Evolutionary conservation across 2,888 invertebrate species (phyloP).

Genomic region (Chromoteleia sp.): DNA sequence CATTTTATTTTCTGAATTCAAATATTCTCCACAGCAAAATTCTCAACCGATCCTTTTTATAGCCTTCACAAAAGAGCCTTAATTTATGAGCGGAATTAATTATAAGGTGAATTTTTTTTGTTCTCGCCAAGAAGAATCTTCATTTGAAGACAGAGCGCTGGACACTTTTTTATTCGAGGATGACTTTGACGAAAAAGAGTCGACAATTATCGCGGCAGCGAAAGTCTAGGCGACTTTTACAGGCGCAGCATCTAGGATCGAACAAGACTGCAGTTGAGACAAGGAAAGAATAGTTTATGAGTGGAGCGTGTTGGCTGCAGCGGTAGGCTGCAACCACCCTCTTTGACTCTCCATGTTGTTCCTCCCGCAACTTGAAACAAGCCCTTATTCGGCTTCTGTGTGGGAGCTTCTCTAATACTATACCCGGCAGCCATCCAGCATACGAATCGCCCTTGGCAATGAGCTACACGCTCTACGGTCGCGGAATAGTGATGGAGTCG

Average conservation of each 20-base stretch:
- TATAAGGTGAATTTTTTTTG: constrained; percentile 4
- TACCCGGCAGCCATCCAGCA: constrained; percentile 61
- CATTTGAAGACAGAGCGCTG: neutral
- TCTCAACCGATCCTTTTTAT: constrained; percentile 5
- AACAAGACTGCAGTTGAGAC: constrained; percentile 59
- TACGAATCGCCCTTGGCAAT: constrained; percentile 71
- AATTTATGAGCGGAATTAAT: constrained; percentile 25
- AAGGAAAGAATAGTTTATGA: constrained; percentile 65
- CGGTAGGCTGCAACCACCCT: constrained; percentile 47
- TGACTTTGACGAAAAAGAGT: constrained; percentile 14
- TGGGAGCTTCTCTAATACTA: constrained; percentile 65
- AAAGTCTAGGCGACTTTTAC: constrained; percentile 31
- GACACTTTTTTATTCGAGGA: neutral
- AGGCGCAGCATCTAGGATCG: constrained; percentile 23
- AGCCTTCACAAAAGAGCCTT: neutral
- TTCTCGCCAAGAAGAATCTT: neutral
- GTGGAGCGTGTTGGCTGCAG: constrained; percentile 57
- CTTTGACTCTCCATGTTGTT: constrained; percentile 38
- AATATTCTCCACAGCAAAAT: too few species aligned
- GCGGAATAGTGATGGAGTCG: constrained; percentile 66
- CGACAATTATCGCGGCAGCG: constrained; percentile 38
- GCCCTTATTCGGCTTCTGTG: constrained; percentile 37
- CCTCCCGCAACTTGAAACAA: constrained; percentile 62
- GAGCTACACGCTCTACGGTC: constrained; percentile 68
- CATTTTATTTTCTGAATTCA: neutral